These are phyloP conservation scores for Heliconius erato DNA, from an alignment of 2,888 invertebrate genomes.

Conservation along the genomic window DNA sequence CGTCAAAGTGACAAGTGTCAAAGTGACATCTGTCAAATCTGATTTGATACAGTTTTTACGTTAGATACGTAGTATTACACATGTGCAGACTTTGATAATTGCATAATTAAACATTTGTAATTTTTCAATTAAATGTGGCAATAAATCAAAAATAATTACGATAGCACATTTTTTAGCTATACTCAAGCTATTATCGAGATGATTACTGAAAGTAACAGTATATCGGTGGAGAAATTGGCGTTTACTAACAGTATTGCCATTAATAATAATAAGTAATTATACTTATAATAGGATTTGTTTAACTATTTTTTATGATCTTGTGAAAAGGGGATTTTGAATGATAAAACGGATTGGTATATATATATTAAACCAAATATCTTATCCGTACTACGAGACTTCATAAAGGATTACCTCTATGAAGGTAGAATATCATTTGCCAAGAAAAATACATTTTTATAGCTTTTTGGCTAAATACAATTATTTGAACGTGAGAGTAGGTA, in stretches of 20 bases:
- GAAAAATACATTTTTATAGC: slow-evolving; percentile 7
- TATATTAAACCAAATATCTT: slow-evolving; percentile 20
- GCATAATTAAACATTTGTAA: neutral
- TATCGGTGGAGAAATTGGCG: neutral
- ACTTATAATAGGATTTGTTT: neutral
- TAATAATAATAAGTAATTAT: slow-evolving; percentile 9
- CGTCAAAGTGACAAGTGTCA: slow-evolving; percentile 26
- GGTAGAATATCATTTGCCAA: neutral
- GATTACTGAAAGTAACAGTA: neutral
- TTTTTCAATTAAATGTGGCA: neutral
- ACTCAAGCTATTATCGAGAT: neutral
- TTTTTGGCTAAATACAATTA: slow-evolving; percentile 25
- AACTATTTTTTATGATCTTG: neutral
- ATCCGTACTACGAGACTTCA: neutral
- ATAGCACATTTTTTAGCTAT: slow-evolving; percentile 2
- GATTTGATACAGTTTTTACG: slow-evolving; percentile 13
- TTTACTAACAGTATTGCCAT: slow-evolving; percentile 27
- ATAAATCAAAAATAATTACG: slow-evolving; percentile 2
- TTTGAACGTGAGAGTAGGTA: neutral
- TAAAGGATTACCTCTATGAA: neutral
- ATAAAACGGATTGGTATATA: slow-evolving; percentile 12
- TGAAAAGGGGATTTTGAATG: neutral
- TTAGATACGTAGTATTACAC: neutral
- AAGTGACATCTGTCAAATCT: slow-evolving; percentile 1
- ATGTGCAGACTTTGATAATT: neutral